Base-by-base conservation (phyloP, 2,113 vertebrate genomes). In the Odocoileus virginianus region DNA sequence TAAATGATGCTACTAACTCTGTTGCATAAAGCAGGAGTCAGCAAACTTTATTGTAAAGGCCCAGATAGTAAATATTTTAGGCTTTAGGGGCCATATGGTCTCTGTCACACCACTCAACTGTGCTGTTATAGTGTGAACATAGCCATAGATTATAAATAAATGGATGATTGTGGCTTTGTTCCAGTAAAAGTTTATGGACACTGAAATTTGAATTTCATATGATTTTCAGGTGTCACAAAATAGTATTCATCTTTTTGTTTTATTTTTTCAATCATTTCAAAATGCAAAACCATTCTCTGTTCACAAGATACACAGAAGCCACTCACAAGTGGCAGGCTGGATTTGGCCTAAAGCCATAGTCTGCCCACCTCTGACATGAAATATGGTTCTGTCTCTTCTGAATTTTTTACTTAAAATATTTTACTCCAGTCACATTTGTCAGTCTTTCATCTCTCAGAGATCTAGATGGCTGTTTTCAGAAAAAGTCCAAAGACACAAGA, bases 261-360 rank as follows among this genome's bases (percentile, higher is more conserved):
- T 82, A 83, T 90, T 95, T 82, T 82, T 90, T 92, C 11, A 60
- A 3, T 78, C 23, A 97, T 89, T 94, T 94, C 28, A 79, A 95
- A 95, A 92, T 58, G 17, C 2, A 61, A 76, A 58, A 52, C 1
- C 2, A 10, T 90, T 67, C 12, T 64, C 64, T 85, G 23, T 28
- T 78, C 36, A 27, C 7, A 87, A 17, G 28, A 25, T 92, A 14
- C 55, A 50, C 5, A 40, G 27, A 45, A 89, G 67, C 21, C 67
- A 40, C 67, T 74, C 10, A 36, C 25, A 43, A 3, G 2, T 17
- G 43, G 25, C 5, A 0, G 14, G 6, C 30, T 79, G 5, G n/a
- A 86, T 90, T 61, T 92, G 33, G 6, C 55, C 15, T 15, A 0
- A 3, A 1, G 6, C 25, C 15, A 2, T 36, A 67, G n/a, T 86